Evolutionary conservation across 2,113 vertebrate genomes (phyloP), one percentile per base, ranked within the genome.

Genomic region (Sinocyclocheilus grahami): DNA sequence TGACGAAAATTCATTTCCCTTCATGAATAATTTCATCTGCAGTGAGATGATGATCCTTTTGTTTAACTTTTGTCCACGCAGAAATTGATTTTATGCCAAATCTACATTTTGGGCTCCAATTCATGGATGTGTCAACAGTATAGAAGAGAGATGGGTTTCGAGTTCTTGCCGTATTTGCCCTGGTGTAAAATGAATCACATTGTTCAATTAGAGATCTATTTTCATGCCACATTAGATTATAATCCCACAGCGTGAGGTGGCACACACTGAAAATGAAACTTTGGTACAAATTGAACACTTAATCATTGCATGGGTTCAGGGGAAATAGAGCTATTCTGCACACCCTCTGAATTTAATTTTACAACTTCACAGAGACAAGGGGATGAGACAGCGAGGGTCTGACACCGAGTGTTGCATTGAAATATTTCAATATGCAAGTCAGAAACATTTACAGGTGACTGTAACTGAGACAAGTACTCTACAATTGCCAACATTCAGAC

Each of bases 221-320:
- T 93, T 92, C 90, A 93, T 92, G 93, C 88, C 91, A 92, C 92
- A 93, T 94, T 94, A 92, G 89, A 89, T 81, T 85, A 63, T 83
- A 83, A 86, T 91, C 90, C 86, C 86, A 88, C 86, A 82, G 87
- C 88, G 58, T 78, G 86, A 88, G 83, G 51, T 80, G 48, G 55
- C 69, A 77, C 72, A 67, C 60, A 46, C 84, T 77, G 87, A 82
- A 82, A 82, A 86, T 55, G 63, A 71, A 86, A 84, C 77, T 65
- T 85, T 63, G 11, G 76, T 51, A 60, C 67, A 84, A 33, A 48
- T 12, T 51, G 53, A 78, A 75, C 46, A 71, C 67, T 55, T 77
- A 76, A 83, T 79, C 60, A 78, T 78, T 18, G 27, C 24, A 20
- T 76, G 62, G 53, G 20, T 74, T 78, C 33, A 78, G 37, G 63